These are phyloP conservation scores for Hydriomena furcata DNA, from an alignment of 2,888 invertebrate genomes.

Conservation along the genomic window DNA sequence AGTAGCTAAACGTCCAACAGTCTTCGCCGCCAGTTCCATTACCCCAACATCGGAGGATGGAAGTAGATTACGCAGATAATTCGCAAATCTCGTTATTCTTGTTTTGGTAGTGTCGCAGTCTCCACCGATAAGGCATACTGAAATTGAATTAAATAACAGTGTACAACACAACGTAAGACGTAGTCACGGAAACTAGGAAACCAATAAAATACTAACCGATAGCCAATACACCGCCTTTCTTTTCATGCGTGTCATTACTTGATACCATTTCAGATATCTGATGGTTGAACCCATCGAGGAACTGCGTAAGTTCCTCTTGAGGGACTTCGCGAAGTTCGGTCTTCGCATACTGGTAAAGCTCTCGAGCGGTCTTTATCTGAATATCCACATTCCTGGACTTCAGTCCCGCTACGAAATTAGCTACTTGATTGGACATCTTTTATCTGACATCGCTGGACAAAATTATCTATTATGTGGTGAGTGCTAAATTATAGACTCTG, in stretches of 20 bases:
- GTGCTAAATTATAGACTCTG: no score
- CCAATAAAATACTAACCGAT: slow-evolving; percentile 85
- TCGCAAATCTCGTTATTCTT: slow-evolving; percentile 95
- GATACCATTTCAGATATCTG: slow-evolving; percentile 98
- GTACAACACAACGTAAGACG: no score
- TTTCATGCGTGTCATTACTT: slow-evolving; percentile 95
- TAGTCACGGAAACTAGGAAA: not conserved
- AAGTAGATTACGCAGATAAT: slow-evolving; percentile 94
- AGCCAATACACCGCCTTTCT: slow-evolving; percentile 97
- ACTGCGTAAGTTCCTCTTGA: slow-evolving; percentile 93
- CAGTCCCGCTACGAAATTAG: slow-evolving; percentile 92
- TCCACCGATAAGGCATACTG: slow-evolving; percentile 96
- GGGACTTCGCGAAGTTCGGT: slow-evolving; percentile 95
- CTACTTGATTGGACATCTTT: slow-evolving; percentile 84
- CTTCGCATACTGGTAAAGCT: slow-evolving; percentile 95
- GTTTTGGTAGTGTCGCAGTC: slow-evolving; percentile 96
- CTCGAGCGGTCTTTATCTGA: slow-evolving; percentile 93
- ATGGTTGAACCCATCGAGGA: slow-evolving; percentile 97
- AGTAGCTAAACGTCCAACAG: slow-evolving; percentile 95
- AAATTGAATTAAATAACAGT: slow-evolving; percentile 43
- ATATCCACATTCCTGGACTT: slow-evolving; percentile 94
- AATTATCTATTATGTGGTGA: no score
- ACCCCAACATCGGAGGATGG: slow-evolving; percentile 96
- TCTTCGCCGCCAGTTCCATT: slow-evolving; percentile 98
- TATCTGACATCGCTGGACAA: slow-evolving; percentile 39